Conservation (phyloP, 92 coral and sea anemone genomes). For the Paragorgia papillata region DNA sequence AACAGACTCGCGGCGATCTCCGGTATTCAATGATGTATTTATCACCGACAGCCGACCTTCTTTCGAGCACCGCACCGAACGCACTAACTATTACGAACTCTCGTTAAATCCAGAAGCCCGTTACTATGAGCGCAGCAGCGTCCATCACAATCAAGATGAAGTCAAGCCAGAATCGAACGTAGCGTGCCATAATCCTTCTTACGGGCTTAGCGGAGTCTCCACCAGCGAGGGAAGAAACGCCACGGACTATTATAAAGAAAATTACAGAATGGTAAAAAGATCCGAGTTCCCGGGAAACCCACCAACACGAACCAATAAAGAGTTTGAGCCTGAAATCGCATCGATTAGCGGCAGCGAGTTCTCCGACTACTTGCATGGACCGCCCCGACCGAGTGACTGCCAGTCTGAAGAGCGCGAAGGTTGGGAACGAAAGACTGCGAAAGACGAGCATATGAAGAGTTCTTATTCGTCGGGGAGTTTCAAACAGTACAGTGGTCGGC, state of each 20-base stretch:
- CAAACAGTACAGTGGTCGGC: constrained; percentile 8
- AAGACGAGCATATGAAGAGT: neutral
- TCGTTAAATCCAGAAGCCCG: neutral
- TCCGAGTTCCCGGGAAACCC: constrained; percentile 14
- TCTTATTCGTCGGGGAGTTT: constrained; percentile 16
- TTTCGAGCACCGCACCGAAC: neutral
- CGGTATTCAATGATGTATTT: constrained; percentile 3
- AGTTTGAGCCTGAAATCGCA: constrained; percentile 16
- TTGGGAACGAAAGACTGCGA: neutral
- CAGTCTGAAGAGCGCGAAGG: constrained; percentile 17
- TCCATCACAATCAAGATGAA: too few relatives aligned
- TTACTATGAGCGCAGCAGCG: too few relatives aligned
- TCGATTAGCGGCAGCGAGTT: constrained; percentile 38
- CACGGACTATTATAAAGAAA: constrained; percentile 9
- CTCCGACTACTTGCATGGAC: constrained; percentile 10
- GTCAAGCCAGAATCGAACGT: neutral
- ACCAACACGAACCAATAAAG: neutral
- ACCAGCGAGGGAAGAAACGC: neutral
- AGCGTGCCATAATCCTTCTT: neutral
- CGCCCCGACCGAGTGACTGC: constrained; percentile 35
- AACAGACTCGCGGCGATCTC: neutral
- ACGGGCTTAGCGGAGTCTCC: neutral
- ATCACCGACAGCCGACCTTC: constrained; percentile 24
- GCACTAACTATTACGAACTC: neutral
- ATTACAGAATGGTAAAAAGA: constrained; percentile 25